Conservation (phyloP, 1,140 invertebrate genomes). For the Bradysia coprophila region DNA sequence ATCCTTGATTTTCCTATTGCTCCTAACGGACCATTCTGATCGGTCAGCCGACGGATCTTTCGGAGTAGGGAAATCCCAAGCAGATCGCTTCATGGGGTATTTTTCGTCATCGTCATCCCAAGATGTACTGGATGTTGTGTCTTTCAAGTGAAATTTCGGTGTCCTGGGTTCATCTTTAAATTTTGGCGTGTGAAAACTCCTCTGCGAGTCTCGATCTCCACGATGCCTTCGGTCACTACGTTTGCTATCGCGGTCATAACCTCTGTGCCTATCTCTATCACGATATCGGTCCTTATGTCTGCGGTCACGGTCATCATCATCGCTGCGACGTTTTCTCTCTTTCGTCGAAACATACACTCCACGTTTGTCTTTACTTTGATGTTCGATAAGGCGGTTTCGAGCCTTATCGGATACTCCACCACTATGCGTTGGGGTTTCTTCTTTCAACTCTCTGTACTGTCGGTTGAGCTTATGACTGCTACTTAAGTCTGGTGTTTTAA, state of each 20-base stretch:
- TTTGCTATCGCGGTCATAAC: constrained; percentile 17
- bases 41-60: constrained; percentile 17
- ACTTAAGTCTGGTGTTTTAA: constrained; percentile 17
- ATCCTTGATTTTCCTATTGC: constrained; percentile 25
- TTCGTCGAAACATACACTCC: constrained; percentile 33
- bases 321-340: constrained; percentile 25
- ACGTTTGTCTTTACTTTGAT: constrained; percentile 22
- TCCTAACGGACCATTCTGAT: constrained; percentile 14
- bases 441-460: constrained; percentile 54
- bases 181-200: constrained; percentile 43
- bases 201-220: constrained; percentile 21
- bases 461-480: constrained; percentile 29
- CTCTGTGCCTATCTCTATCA: constrained; percentile 13
- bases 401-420: constrained; percentile 74
- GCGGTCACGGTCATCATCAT: constrained; percentile 14
- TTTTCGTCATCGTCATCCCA: constrained; percentile 89
- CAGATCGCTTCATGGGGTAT: constrained; percentile 41
- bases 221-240: constrained; percentile 12
- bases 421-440: constrained; percentile 86
- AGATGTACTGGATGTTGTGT: constrained; percentile 27
- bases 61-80: constrained; percentile 89
- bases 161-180: constrained; percentile 68
- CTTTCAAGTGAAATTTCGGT: constrained; percentile 28
- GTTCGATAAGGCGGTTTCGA: constrained; percentile 43
- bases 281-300: constrained; percentile 12